Evolutionary conservation across 2,888 invertebrate species (phyloP).

Genomic region (Mimachlamys varia): DNA sequence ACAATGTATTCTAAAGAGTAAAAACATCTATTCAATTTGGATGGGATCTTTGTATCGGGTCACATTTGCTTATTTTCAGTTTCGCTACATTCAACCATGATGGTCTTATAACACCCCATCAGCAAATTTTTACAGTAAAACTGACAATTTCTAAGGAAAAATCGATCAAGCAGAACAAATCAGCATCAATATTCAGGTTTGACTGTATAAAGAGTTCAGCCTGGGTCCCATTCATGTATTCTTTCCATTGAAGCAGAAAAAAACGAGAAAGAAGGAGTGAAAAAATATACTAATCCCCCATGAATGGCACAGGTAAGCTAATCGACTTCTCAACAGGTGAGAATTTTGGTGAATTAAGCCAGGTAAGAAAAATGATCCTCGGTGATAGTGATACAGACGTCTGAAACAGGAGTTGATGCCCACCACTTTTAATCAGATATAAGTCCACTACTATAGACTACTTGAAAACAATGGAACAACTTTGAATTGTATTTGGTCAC

Average conservation of each 20-base stretch:
- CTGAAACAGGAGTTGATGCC: too few relatives aligned
- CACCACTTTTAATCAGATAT: too few relatives aligned
- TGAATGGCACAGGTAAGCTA: neutral
- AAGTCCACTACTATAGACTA: too few relatives aligned
- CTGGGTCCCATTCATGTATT: neutral
- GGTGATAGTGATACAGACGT: neutral
- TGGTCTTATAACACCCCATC: neutral
- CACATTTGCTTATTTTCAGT: neutral
- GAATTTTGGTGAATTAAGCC: neutral
- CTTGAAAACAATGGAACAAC: too few relatives aligned
- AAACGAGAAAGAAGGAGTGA: neutral
- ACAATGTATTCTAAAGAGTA: neutral
- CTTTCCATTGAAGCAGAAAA: constrained; percentile 8
- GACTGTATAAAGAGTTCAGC: neutral
- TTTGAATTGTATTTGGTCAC: too few relatives aligned
- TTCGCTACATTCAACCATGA: neutral
- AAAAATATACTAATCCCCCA: neutral
- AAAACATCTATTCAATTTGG: neutral
- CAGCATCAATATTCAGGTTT: constrained; percentile 23
- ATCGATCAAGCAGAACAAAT: neutral
- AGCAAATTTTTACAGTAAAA: neutral
- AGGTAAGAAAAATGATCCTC: neutral
- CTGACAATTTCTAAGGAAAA: constrained; percentile 17
- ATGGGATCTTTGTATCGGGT: neutral
- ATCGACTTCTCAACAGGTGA: constrained; percentile 27